These are phyloP conservation scores for Arnoldichthys spilopterus DNA, from an alignment of 2,797 vertebrate genomes.

Conservation along the genomic window DNA sequence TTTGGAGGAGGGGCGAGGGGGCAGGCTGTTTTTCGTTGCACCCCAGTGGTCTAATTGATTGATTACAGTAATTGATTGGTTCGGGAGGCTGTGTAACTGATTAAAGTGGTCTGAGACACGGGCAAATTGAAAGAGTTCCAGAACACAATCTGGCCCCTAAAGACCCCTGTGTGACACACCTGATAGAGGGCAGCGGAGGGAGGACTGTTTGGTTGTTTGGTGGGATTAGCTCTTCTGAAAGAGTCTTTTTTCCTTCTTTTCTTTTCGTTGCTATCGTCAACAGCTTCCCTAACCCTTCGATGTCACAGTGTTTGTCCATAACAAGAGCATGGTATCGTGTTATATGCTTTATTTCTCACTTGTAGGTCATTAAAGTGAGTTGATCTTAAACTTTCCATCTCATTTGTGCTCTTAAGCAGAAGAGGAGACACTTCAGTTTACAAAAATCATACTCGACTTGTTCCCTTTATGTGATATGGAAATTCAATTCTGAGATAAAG, in stretches of 20 bases:
- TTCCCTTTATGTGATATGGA: too few relatives aligned
- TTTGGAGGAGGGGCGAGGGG: conserved; percentile 13
- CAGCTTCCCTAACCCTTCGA: neutral
- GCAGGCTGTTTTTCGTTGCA: conserved; percentile 30
- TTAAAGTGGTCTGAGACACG: conserved; percentile 57
- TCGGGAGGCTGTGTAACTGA: conserved; percentile 53
- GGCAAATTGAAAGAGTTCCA: conserved; percentile 53
- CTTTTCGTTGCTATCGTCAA: neutral
- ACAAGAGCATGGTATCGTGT: neutral
- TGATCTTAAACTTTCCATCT: neutral
- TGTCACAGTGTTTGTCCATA: neutral
- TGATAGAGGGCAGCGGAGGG: conserved; percentile 32
- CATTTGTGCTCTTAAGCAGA: too few relatives aligned
- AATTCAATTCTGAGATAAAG: too few relatives aligned
- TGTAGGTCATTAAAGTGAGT: neutral
- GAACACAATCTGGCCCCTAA: conserved; percentile 43
- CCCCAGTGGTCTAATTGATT: conserved; percentile 56
- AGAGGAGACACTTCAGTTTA: too few relatives aligned
- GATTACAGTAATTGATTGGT: conserved; percentile 57
- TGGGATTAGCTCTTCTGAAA: conserved; percentile 28
- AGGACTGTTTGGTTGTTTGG: conserved; percentile 9
- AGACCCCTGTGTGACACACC: conserved; percentile 33
- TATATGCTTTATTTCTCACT: neutral
- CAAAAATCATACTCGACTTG: too few relatives aligned
- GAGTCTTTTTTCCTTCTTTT: conserved; percentile 6